Percentiles rank a stretch among this genome's conserved stretches.
Evolutionary conservation across 1,140 invertebrate genomes (phyloP).

Genomic region (Gonioctena quinquepunctata): DNA sequence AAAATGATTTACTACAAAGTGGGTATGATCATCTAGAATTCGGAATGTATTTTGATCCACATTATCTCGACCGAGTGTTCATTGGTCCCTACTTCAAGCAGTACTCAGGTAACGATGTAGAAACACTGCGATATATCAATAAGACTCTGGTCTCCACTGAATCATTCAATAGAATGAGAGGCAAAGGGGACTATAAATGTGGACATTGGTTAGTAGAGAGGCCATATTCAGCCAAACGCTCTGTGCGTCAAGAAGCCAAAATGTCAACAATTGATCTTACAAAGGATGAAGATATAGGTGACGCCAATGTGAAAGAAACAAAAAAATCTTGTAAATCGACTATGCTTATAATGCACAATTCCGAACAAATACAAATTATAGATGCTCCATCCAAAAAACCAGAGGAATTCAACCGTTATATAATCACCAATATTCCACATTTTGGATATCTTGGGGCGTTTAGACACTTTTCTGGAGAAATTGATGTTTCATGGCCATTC

Average conservation of each 20-base stretch:
- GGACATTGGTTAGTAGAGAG: slow-evolving; percentile 30
- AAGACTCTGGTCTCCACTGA: slow-evolving; percentile 33
- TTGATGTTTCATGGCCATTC: slow-evolving; percentile 45
- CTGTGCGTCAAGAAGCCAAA: background rate
- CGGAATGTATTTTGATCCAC: slow-evolving; percentile 42
- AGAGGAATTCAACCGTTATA: slow-evolving; percentile 26
- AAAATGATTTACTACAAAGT: slow-evolving; percentile 23
- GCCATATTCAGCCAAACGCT: background rate
- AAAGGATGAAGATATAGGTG: slow-evolving; percentile 5
- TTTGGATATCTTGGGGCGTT: slow-evolving; percentile 43
- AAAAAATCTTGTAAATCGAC: background rate
- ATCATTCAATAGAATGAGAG: slow-evolving; percentile 32
- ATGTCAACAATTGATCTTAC: slow-evolving; percentile 22
- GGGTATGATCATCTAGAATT: slow-evolving; percentile 27
- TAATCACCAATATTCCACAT: slow-evolving; percentile 43
- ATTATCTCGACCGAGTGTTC: slow-evolving; percentile 38
- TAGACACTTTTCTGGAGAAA: slow-evolving; percentile 20
- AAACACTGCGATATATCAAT: slow-evolving; percentile 39
- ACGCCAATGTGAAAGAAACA: background rate
- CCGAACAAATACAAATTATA: background rate
- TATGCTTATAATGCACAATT: background rate
- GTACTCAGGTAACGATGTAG: slow-evolving; percentile 29
- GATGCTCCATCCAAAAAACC: slow-evolving; percentile 22
- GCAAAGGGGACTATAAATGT: slow-evolving; percentile 14
- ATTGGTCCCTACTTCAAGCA: slow-evolving; percentile 40